A percentile compares a stretch with the other conserved stretches of the same genome.
These are phyloP conservation scores for Hirudo medicinalis DNA, from an alignment of 1,140 invertebrate species.

Conservation along the genomic window DNA sequence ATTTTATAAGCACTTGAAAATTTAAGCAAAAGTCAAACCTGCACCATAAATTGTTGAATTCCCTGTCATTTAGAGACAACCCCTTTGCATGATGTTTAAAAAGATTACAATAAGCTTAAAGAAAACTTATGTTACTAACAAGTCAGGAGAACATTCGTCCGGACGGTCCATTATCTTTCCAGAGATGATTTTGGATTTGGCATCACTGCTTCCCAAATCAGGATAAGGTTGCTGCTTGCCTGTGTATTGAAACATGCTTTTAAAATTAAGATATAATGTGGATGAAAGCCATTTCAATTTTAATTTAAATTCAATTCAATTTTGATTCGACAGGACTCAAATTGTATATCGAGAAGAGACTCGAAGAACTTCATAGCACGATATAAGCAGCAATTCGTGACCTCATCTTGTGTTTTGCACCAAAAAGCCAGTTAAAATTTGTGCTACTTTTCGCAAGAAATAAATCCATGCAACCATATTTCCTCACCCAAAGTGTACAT, in stretches of 20 bases:
- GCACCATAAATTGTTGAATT: background rate
- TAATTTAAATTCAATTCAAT: too few species aligned
- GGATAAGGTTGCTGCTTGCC: conserved; percentile 8
- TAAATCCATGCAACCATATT: background rate
- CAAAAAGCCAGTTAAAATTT: too few species aligned
- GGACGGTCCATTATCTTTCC: conserved; percentile 1
- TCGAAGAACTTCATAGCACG: too few species aligned
- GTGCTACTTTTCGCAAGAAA: background rate
- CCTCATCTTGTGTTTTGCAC: too few species aligned
- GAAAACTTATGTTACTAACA: conserved; percentile 1
- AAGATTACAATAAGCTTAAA: background rate
- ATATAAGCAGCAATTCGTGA: background rate
- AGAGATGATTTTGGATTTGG: conserved; percentile 6
- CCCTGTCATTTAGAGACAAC: too few species aligned
- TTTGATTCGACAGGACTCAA: too few species aligned
- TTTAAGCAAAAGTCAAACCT: too few species aligned
- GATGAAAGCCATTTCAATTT: too few species aligned
- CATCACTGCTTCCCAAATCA: conserved; percentile 8
- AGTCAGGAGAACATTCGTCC: conserved; percentile 7
- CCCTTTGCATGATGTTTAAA: background rate
- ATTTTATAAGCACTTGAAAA: background rate
- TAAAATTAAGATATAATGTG: too few species aligned
- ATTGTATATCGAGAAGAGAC: too few species aligned
- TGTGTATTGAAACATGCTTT: too few species aligned
- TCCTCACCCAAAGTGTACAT: conserved; percentile 11